Evolutionary conservation across 1,140 invertebrate genomes (phyloP), one percentile per base, ranked within the genome.

Genomic region (Drosophila ohnishii): DNA sequence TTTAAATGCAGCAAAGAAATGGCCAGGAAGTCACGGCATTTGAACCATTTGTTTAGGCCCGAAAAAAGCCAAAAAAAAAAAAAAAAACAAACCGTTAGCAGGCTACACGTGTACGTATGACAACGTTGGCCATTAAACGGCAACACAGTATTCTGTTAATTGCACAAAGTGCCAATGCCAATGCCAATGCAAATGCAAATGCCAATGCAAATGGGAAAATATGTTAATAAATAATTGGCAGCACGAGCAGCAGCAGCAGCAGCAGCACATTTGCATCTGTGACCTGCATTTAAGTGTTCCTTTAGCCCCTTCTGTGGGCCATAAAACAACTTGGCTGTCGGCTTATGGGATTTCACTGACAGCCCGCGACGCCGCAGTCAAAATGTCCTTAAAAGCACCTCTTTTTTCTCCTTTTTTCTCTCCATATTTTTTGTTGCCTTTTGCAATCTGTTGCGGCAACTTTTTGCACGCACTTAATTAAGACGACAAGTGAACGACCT

Each of bases 401-500:
- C 35, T 32, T 58, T 44, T 19, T 42, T 34, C 22, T 14, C 16
- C 5, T 10, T n/a, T 16, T 47, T 59, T 67, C 19, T 69, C 5
- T 37, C 22, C 22, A 22, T 22, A 22, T 22, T 22, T 28, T 28
- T 2, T 28, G 25, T 39, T 16, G 19, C 19, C 63, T 51, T 47
- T 16, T 53, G 64, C 58, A 60, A 61, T 73, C 70, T 74, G 70
- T 48, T 55, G 37, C 65, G 28, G 51, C 71, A 62, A 64, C 63
- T 77, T 75, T 73, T 61, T 75, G 78, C 82, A 62, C 76, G 80
- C 80, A 86, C 83, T 82, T 86, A 86, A 86, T 86, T 86, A 86
- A 86, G 83, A 86, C 75, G 83, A 87, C 83, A 86, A 86, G 83
- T 86, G 83, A 86, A 87, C 83, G 83, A 87, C 83, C 84, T 87